Evolutionary conservation across 2,888 invertebrate genomes (phyloP), one percentile per base, ranked within the genome.

Genomic region (Microctonus aethiopoides): DNA sequence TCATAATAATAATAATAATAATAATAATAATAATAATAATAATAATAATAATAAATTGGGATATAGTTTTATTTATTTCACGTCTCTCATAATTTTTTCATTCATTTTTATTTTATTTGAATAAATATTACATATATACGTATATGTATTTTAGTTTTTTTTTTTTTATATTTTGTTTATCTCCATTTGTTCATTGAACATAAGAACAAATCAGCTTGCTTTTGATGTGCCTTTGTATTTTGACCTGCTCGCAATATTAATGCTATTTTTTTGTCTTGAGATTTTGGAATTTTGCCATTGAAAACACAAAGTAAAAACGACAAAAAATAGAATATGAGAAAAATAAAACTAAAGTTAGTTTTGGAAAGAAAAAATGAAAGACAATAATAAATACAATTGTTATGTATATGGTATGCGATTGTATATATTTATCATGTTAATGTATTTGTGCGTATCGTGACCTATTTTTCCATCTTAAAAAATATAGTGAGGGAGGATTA

Each of bases 401-500:
- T 7, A 29, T 29, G 29, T 20, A 1, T 34, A 10, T 26, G 29
- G n/a, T n/a, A n/a, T 10, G 29, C 51, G 51, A 29, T 22, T 52
- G 11, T 13, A 52, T 46, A 39, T 61, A 39, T 61, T 36, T 61
- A 0, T 24, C 56, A 22, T 60, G 46, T 61, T 61, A n/a, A 67
- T 60, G 46, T 16, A n/a, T 16, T 67, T 67, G 67, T 60, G 67
- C 67, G 67, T 61, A 36, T 67, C 11, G 52, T 67, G 51, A 67
- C 67, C 51, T 67, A 34, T 54, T 39, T 46, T 46, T 46, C 20
- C 7, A 20, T 20, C 20, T 46, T 20, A 46, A 46, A 20, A 46
- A 46, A 46, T 46, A 16, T 16, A 16, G 7, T 46, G 2, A 20
- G 7, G 20, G 16, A 46, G 9, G 16, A 46, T 16, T 4, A 20